Percentiles rank a stretch among this genome's conserved stretches.
Evolutionary conservation across 2,797 vertebrate species (phyloP).

Genomic region (Mus spretus): DNA sequence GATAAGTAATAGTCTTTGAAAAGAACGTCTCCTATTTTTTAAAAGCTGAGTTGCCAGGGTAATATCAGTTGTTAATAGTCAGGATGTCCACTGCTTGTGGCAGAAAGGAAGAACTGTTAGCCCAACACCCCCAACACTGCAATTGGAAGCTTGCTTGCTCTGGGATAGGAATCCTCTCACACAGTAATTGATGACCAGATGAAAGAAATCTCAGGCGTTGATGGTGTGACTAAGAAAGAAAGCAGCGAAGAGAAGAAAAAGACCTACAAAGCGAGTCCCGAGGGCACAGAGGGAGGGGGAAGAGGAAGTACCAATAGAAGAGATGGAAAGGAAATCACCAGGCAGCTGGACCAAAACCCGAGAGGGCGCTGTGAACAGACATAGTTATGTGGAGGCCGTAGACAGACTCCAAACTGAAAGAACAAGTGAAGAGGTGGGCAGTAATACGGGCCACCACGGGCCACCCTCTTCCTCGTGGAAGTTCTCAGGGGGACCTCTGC

Average conservation of each 20-base stretch:
- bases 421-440: no score
- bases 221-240: background rate
- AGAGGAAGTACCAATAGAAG: background rate
- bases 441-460: no score
- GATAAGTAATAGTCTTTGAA: conserved; percentile 57
- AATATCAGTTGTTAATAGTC: conserved; percentile 13
- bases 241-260: background rate
- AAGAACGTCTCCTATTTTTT: conserved; percentile 54
- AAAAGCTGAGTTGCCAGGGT: background rate
- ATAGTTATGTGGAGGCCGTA: background rate
- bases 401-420: background rate
- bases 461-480: background rate
- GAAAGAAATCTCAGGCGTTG: background rate
- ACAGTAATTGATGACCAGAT: background rate
- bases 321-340: background rate
- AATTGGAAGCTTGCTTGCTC: background rate
- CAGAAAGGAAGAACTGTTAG: background rate
- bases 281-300: background rate
- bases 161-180: background rate
- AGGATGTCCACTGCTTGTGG: background rate
- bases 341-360: background rate
- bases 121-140: background rate
- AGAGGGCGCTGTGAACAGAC: background rate
- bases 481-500: no score
- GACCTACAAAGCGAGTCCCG: background rate